Base-by-base conservation (phyloP, 53 echinoderm and acorn worm genomes). In the Crossaster papposus region DNA sequence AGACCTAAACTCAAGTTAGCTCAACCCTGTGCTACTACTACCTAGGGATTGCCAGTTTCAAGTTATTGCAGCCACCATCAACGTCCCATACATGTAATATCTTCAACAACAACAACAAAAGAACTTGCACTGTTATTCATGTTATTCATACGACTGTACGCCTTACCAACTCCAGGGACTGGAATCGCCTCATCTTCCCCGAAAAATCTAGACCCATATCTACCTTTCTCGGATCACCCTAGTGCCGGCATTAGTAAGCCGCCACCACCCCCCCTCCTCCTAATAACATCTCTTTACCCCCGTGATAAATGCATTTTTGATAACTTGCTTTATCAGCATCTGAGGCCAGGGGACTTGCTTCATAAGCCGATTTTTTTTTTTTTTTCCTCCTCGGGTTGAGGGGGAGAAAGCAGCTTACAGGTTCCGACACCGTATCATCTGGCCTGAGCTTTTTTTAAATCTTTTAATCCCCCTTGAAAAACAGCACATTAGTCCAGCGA, bases 231-330 rank as follows among this genome's bases (percentile, higher is more conserved):
- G 2, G 68, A 68, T 68, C 68, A 68, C 11, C n/a, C n/a, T 68
- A 23, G 28, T 23, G 22, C 28, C 68, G 4, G 2, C 22, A 68
- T 26, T 28, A 68, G 62, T 26, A 68, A 68, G 22, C 24, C 7
- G 13, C 28, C 33, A 33, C 34, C 58, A 58, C 11, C 58, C 63
- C 20, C 35, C 18, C 81, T 64, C 30, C 9, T 20, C 37, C n/a
- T 0, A 30, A 64, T 82, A 32, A 65, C 82, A 6, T 31, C 36
- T 2, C 68, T 26, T 50, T 34, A 58, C 32, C 64, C 81, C 73
- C 26, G 26, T 65, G 87, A 76, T 90, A 81, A 81, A 90, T 90
- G 55, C 71, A 90, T 90, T 81, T 90, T 90, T 90, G 82, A 90
- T 90, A 90, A 90, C 90, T 90, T 72, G 81, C 70, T 65, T 85